Percentiles rank a stretch among this genome's conserved stretches.
Evolutionary conservation across 2,113 vertebrate genomes (phyloP).

Genomic region (Phocoena sinus): DNA sequence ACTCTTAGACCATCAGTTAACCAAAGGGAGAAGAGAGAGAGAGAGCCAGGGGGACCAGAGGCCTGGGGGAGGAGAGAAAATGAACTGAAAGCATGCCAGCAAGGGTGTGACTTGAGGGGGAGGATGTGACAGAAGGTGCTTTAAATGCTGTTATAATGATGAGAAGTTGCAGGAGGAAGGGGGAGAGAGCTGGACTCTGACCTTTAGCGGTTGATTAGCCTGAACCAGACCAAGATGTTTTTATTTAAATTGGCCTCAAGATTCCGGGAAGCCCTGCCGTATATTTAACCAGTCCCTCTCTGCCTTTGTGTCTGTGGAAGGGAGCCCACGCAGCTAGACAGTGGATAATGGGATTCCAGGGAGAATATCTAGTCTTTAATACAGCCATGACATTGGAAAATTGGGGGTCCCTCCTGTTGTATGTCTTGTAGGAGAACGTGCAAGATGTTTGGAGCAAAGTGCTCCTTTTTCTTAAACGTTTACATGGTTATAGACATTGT

Average conservation of each 20-base stretch:
- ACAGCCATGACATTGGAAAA: neutral
- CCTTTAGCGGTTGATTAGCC: conserved; percentile 41
- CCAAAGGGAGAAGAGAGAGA: neutral
- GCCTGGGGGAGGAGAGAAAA: neutral
- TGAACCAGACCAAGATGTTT: conserved; percentile 44
- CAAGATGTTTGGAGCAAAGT: neutral
- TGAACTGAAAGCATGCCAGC: conserved; percentile 20
- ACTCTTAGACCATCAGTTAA: neutral
- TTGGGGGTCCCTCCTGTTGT: neutral
- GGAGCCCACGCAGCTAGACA: neutral
- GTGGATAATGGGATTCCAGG: neutral
- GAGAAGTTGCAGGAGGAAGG: neutral
- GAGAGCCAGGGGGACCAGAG: neutral
- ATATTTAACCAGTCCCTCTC: conserved; percentile 30
- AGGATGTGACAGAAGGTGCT: conserved; percentile 30
- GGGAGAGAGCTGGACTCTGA: neutral
- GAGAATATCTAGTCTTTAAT: neutral
- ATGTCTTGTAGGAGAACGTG: neutral
- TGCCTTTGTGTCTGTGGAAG: neutral
- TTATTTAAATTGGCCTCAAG: conserved; percentile 39
- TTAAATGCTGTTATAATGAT: conserved; percentile 54
- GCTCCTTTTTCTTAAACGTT: conserved; percentile 18
- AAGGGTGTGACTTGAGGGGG: conserved; percentile 31
- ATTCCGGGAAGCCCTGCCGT: conserved; percentile 35
- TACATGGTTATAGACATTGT: neutral